Evolutionary conservation across 2,113 vertebrate species (phyloP).

Genomic region (Empidonax alnorum): DNA sequence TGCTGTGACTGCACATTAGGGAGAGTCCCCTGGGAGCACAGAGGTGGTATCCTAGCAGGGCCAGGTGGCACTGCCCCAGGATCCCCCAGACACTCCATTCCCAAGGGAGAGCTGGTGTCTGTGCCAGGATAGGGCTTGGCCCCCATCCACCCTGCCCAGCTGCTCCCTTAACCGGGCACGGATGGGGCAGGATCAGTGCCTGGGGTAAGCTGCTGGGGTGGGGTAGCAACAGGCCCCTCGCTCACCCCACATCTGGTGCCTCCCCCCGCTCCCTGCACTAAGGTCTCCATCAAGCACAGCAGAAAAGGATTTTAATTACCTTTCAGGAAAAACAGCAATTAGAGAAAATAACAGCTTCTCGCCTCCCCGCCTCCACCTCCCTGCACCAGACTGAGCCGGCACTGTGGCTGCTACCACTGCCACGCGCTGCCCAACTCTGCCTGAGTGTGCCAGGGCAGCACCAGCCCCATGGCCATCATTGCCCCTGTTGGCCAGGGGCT

Average conservation of each 20-base stretch:
- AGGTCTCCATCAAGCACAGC: slow-evolving; percentile 76
- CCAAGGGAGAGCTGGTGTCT: neutral
- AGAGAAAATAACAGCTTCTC: slow-evolving; percentile 81
- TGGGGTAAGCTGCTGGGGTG: neutral
- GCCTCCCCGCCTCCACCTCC: neutral
- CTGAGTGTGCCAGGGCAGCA: neutral
- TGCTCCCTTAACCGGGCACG: accelerated
- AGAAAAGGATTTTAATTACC: slow-evolving; percentile 87
- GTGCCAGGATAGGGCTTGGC: neutral
- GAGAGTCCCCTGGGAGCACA: neutral
- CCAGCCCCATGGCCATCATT: neutral
- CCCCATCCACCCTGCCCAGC: neutral
- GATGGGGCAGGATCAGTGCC: neutral
- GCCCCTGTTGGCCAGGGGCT: neutral
- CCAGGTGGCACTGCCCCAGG: neutral
- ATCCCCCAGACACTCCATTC: neutral
- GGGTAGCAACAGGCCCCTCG: neutral
- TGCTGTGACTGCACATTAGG: neutral
- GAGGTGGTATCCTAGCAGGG: neutral
- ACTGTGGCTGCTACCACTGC: accelerated
- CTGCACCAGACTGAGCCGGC: neutral
- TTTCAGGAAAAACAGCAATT: slow-evolving; percentile 87
- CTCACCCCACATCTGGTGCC: neutral
- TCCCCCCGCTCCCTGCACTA: neutral
- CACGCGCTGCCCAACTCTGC: accelerated